Percentiles rank a stretch among this genome's conserved stretches.
Evolutionary conservation across 2,797 vertebrate species (phyloP).

Genomic region (Oreonectes daqikongensis): DNA sequence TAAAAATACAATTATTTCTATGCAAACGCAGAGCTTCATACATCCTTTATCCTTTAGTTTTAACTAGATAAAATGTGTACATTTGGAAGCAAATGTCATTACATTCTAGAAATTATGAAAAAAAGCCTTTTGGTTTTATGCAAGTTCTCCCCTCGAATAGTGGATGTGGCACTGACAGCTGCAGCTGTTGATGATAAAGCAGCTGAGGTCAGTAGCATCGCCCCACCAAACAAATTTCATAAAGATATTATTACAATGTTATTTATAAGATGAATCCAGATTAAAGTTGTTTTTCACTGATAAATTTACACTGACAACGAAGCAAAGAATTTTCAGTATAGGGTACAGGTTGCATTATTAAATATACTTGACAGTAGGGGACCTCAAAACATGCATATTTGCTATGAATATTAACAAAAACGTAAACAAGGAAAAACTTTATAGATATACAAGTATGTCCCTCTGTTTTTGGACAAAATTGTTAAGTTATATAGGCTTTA

Average conservation of each 20-base stretch:
- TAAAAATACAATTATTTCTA: not conserved
- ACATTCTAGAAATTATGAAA: not conserved
- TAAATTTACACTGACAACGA: not conserved
- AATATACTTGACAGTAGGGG: not conserved
- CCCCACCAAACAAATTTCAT: slow-evolving; percentile 1
- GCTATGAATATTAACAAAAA: not conserved
- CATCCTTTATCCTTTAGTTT: not conserved
- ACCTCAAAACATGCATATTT: not conserved
- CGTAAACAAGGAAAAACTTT: not conserved
- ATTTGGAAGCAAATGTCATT: not conserved
- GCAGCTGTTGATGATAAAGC: slow-evolving; percentile 38
- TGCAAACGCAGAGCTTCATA: not conserved
- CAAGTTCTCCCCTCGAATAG: not conserved
- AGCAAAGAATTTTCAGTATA: not conserved
- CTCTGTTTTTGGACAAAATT: not conserved
- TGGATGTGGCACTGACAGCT: slow-evolving; percentile 16
- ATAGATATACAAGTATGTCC: not conserved
- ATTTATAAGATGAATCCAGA: not conserved
- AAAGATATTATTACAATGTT: slow-evolving; percentile 1
- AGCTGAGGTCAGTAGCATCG: slow-evolving; percentile 23
- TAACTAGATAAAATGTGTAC: not conserved
- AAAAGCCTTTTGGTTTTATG: not conserved
- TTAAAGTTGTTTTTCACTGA: not conserved
- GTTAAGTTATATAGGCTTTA: not conserved
- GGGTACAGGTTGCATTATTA: not conserved